Conservation (phyloP, 1,140 invertebrate genomes). For the Carcinoscorpius rotundicauda region DNA sequence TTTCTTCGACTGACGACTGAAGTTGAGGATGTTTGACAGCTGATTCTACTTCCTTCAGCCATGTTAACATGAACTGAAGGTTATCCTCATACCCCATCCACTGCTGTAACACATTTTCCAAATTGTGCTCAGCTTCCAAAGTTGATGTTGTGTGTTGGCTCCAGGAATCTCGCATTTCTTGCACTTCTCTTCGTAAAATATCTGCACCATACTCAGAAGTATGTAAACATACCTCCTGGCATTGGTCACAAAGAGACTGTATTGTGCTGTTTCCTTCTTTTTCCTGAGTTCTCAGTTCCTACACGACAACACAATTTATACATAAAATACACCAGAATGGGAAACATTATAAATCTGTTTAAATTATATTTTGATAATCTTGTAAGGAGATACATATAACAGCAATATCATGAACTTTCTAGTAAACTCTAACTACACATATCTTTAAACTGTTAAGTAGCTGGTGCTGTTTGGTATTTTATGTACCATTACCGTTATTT, state of each 20-base stretch:
- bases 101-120: constrained; percentile 57
- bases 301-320: background rate
- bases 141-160: constrained; percentile 36
- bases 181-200: constrained; percentile 56
- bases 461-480: background rate
- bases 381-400: too few species aligned
- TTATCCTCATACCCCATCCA: constrained; percentile 79
- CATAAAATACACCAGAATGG: background rate
- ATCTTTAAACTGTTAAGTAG: background rate
- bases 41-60: constrained; percentile 72
- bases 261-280: constrained; percentile 56
- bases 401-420: too few species aligned
- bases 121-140: constrained; percentile 34
- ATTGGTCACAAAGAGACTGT: constrained; percentile 51
- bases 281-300: constrained; percentile 52
- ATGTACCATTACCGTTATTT: background rate
- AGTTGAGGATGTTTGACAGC: constrained; percentile 53
- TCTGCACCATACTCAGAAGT: constrained; percentile 60
- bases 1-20: constrained; percentile 64
- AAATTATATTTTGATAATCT: too few species aligned
- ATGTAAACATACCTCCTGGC: constrained; percentile 55
- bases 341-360: too few species aligned
- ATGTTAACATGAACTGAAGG: constrained; percentile 61
- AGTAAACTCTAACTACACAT: too few species aligned
- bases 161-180: constrained; percentile 43